Conservation (phyloP, 2,888 invertebrate species). For the Aproaerema taeniolella region DNA sequence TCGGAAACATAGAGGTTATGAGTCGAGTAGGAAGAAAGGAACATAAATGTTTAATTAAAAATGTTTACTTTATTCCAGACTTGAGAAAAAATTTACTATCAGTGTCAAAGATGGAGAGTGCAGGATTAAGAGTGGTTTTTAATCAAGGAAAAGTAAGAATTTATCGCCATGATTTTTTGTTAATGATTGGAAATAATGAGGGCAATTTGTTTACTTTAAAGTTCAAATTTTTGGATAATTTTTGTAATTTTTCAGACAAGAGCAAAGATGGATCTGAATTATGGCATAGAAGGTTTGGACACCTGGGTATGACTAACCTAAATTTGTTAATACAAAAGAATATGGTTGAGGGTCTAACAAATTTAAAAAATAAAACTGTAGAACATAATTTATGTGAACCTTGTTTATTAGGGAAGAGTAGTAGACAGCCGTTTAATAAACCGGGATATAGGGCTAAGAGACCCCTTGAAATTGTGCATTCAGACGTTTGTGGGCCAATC, state of each 20-base stretch:
- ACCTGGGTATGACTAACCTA: constrained; percentile 9
- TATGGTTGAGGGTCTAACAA: constrained; percentile 3
- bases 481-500: constrained; percentile 16
- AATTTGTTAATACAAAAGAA: constrained; percentile 1
- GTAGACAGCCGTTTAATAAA: constrained; percentile 8
- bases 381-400: constrained; percentile 11
- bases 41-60: constrained; percentile 3
- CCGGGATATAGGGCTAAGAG: constrained; percentile 3
- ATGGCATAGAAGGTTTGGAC: constrained; percentile 14
- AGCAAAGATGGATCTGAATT: constrained; percentile 1
- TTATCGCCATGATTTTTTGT: constrained; percentile 4
- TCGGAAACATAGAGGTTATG: constrained; percentile 3
- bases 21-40: neutral
- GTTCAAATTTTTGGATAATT: neutral
- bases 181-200: constrained; percentile 12
- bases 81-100: constrained; percentile 13
- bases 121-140: constrained; percentile 10
- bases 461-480: constrained; percentile 12
- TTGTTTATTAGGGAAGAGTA: constrained; percentile 12
- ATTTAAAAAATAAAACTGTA: neutral
- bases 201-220: constrained; percentile 3
- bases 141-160: constrained; percentile 11
- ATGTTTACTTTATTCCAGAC: constrained; percentile 13
- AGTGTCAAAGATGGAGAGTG: constrained; percentile 15
- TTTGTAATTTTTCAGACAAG: constrained; percentile 5